phyloP scores from a whole-genome alignment of 2,797 vertebrate genomes.

The Hydrophis major region DNA sequence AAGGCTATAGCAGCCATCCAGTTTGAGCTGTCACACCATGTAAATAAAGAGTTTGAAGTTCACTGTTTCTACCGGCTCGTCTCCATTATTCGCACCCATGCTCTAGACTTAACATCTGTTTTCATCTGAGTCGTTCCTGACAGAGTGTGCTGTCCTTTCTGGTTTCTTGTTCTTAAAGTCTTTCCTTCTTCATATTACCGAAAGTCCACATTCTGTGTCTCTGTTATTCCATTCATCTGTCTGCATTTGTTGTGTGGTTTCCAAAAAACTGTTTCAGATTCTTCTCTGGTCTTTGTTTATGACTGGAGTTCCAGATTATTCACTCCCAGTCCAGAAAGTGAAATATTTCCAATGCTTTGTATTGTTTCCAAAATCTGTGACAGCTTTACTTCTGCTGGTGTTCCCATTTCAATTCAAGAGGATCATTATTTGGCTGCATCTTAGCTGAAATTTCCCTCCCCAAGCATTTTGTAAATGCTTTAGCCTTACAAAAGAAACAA shows the following conservation, averaged over 20 bases:
- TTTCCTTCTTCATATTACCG: neutral
- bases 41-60: too few species aligned
- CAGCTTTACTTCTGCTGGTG: neutral
- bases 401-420: neutral
- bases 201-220: neutral
- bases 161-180: neutral
- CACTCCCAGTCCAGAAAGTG: constrained; percentile 1
- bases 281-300: neutral
- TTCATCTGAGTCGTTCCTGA: neutral
- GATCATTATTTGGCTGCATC: neutral
- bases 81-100: too few species aligned
- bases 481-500: neutral
- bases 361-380: constrained; percentile 5
- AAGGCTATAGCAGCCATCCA: too few species aligned
- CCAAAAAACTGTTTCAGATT: neutral
- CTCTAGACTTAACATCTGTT: neutral
- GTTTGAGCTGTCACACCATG: too few species aligned
- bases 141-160: neutral
- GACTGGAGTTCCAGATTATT: neutral
- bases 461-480: neutral
- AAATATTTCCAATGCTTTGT: neutral
- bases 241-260: neutral
- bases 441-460: neutral
- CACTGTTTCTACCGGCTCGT: too few species aligned
- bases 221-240: neutral